Percentiles rank a stretch among this genome's conserved stretches.
These are phyloP conservation scores for Maccullochella peelii DNA, from an alignment of 2,113 vertebrate species.

Conservation along the genomic window DNA sequence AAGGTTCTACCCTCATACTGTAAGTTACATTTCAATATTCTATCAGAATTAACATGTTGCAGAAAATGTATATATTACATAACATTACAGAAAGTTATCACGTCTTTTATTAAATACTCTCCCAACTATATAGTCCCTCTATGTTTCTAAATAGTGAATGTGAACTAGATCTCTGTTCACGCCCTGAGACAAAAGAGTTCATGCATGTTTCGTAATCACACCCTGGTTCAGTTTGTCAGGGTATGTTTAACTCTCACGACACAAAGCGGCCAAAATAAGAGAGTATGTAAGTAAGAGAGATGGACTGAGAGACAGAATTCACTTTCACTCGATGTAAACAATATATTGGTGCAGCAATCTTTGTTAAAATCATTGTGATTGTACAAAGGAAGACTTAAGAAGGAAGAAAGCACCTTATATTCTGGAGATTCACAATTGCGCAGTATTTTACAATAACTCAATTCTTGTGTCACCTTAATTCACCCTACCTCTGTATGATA, in stretches of 20 bases:
- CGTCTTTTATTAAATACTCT: background rate
- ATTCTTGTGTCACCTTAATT: background rate
- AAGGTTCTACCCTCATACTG: background rate
- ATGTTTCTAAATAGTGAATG: conserved; percentile 21
- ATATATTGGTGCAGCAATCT: background rate
- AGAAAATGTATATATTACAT: background rate
- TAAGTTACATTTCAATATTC: background rate
- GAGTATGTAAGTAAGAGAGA: no score
- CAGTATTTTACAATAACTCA: background rate
- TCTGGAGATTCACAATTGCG: background rate
- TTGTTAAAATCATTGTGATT: background rate
- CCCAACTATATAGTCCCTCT: background rate
- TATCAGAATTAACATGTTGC: background rate
- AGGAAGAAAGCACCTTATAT: background rate
- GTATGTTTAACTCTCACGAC: conserved; percentile 38
- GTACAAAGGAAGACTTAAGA: background rate
- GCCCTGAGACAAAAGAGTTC: conserved; percentile 66
- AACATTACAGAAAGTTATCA: background rate
- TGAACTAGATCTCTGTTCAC: conserved; percentile 70
- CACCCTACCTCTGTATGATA: background rate
- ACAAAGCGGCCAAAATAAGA: conserved; percentile 27
- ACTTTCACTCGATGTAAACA: background rate
- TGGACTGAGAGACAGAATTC: no score
- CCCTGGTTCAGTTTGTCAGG: conserved; percentile 65
- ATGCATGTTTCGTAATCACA: conserved; percentile 72